These are phyloP conservation scores for Psettodes erumei DNA, from an alignment of 2,113 vertebrate genomes.

Conservation along the genomic window DNA sequence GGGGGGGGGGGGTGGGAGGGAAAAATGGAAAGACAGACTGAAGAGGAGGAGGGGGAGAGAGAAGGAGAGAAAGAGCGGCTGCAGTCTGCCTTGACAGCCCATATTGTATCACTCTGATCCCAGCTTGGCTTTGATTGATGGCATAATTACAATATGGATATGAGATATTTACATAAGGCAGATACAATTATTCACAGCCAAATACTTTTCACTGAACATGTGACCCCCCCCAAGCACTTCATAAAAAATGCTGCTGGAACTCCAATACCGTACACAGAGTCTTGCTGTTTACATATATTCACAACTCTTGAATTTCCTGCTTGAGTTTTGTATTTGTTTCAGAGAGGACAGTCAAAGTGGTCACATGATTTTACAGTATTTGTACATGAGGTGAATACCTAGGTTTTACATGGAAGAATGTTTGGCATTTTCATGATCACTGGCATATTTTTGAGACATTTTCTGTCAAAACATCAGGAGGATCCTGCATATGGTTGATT, in stretches of 20 bases:
- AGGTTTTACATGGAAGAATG: slow-evolving; percentile 4
- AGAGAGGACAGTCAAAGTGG: not conserved
- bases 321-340: not conserved
- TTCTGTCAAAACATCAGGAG: slow-evolving; percentile 19
- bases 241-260: slow-evolving; percentile 22
- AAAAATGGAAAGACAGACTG: slow-evolving; percentile 35
- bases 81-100: slow-evolving; percentile 52
- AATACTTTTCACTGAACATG: slow-evolving; percentile 37
- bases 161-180: slow-evolving; percentile 66
- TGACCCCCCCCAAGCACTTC: slow-evolving; percentile 18
- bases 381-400: not conserved
- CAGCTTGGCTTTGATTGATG: slow-evolving; percentile 67
- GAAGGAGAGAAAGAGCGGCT: not conserved
- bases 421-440: slow-evolving; percentile 41
- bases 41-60: not conserved
- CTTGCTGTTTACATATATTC: slow-evolving; percentile 15
- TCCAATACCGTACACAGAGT: not conserved
- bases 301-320: not conserved
- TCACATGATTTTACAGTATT: not conserved
- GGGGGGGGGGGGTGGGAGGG: not conserved
- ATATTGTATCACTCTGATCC: slow-evolving; percentile 61
- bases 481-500: not conserved
- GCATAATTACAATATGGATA: slow-evolving; percentile 71
- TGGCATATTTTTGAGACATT: slow-evolving; percentile 12
- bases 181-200: slow-evolving; percentile 48